Conservation (phyloP, 2,797 vertebrate genomes). For the Glyptemys insculpta region DNA sequence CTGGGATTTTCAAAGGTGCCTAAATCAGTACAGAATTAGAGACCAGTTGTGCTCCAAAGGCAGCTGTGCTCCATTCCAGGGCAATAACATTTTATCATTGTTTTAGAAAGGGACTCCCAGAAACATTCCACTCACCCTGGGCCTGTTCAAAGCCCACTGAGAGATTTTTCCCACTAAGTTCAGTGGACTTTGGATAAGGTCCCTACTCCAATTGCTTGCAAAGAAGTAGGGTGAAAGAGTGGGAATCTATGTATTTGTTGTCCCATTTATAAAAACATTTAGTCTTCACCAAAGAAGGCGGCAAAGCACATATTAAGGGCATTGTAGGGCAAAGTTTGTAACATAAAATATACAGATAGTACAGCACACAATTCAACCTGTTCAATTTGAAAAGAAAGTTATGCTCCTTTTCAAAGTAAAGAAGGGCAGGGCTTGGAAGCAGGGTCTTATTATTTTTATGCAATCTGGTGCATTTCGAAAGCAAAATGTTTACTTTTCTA, state of each 20-base stretch:
- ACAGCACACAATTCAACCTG: background rate
- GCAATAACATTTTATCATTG: background rate
- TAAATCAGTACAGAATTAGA: background rate
- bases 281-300: background rate
- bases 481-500: constrained; percentile 26
- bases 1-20: background rate
- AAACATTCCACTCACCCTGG: background rate
- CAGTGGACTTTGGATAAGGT: background rate
- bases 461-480: background rate
- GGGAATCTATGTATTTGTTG: background rate
- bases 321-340: background rate
- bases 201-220: background rate
- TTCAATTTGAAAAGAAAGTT: background rate
- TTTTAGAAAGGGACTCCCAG: background rate
- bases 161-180: background rate
- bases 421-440: background rate
- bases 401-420: background rate
- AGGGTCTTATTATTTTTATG: background rate
- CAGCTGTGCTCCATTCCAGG: too few species aligned
- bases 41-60: background rate
- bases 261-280: background rate
- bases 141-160: background rate
- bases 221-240: background rate
- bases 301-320: background rate
- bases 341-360: background rate